A percentile compares a stretch with the other conserved stretches of the same genome.
phyloP scores from a whole-genome alignment of 2,797 vertebrate species.

The Lycodopsis pacificus region DNA sequence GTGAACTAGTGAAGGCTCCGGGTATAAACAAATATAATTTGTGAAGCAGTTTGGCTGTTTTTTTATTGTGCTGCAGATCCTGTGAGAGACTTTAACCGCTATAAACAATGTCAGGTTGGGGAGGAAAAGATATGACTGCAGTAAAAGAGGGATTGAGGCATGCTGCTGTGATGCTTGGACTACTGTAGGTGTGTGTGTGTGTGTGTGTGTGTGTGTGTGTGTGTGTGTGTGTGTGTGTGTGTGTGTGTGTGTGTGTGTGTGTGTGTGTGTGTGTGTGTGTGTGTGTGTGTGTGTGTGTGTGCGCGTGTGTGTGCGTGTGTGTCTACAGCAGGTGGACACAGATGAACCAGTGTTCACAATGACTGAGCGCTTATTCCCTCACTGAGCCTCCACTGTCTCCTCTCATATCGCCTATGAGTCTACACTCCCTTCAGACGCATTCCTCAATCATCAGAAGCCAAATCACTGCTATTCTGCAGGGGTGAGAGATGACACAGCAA shows the following conservation, averaged over 20 bases:
- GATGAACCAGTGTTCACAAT: constrained; percentile 79
- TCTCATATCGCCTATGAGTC: constrained; percentile 54
- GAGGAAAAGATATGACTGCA: constrained; percentile 24
- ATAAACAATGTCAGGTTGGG: neutral
- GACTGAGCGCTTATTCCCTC: constrained; percentile 75
- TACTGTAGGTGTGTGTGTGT: constrained; percentile 22
- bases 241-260: constrained; percentile 35
- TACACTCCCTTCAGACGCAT: constrained; percentile 53
- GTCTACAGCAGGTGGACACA: constrained; percentile 78
- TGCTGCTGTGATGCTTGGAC: constrained; percentile 49
- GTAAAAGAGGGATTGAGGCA: constrained; percentile 27
- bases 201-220: constrained; percentile 38
- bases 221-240: constrained; percentile 33
- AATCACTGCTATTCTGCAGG: constrained; percentile 45
- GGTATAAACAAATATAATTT: constrained; percentile 13
- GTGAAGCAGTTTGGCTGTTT: neutral
- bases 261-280: constrained; percentile 38
- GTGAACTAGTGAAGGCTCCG: constrained; percentile 7
- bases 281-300: constrained; percentile 38
- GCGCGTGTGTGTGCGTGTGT: constrained; percentile 35
- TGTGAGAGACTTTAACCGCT: constrained; percentile 3
- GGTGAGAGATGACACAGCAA: constrained; percentile 13
- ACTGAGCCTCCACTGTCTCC: constrained; percentile 73
- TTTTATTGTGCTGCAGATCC: constrained; percentile 13
- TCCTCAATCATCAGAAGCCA: constrained; percentile 65